Evolutionary conservation across 1,140 invertebrate genomes (phyloP), one percentile per base, ranked within the genome.

Genomic region (Xylocopa sonorina): DNA sequence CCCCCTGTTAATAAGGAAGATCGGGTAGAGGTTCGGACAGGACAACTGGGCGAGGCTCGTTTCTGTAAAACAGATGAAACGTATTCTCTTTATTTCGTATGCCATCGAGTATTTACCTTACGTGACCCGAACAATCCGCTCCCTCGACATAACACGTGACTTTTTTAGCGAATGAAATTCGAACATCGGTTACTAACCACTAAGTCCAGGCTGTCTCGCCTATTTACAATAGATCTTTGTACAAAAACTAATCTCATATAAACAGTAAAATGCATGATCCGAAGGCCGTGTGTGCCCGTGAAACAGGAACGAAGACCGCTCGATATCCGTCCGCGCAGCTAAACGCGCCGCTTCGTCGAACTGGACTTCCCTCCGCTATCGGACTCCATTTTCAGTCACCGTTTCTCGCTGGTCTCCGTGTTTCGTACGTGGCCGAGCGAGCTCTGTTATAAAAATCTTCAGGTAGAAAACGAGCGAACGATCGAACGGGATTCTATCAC

Each of bases 161-260:
- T 53, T 78, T 29, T 75, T 75, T 81, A 83, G 71, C 82, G 78
- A 78, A 86, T 79, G 74, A 88, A 88, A 88, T 87, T 88, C 84
- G 78, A 79, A 88, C 81, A 88, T 80, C 72, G 73, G 72, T 84
- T 51, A 69, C 78, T 88, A 84, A 80, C 48, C 68, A 74, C 83
- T 87, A 87, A 68, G 69, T 62, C 63, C 81, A 88, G 88, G 85
- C 83, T 81, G 46, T 32, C 67, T 64, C 67, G 84, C 75, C 88
- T 91, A 91, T 91, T 90, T 90, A 91, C 89, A 91, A 90, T 89
- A 90, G 85, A 88, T 89, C 81, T 91, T 90, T 91, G 88, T 90
- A 91, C 89, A 91, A 91, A 91, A 89, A 90, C 84, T 89, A 88
- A 85, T 90, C 80, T 89, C 84, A 84, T 89, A 87, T 87, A 86